Percentiles rank a stretch among this genome's conserved stretches.
Conservation (phyloP, 2,797 vertebrate species). For the Typhlichthys subterraneus region DNA sequence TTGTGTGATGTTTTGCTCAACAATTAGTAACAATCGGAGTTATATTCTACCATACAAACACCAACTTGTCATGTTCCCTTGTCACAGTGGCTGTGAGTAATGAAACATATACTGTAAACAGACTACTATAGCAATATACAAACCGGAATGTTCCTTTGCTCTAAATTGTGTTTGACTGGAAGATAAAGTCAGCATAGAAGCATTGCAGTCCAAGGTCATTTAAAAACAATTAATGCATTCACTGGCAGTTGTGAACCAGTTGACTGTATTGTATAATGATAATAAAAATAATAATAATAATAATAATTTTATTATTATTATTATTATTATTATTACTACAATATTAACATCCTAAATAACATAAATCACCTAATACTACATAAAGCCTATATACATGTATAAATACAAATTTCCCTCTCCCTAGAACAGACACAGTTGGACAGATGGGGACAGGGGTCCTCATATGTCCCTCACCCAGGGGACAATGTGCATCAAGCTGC, state of each 20-base stretch:
- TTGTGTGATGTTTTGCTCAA: conserved; percentile 16
- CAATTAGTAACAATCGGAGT: conserved; percentile 23
- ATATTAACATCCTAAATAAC: no score
- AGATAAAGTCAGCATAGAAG: neutral
- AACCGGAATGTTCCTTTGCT: neutral
- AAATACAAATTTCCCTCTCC: conserved; percentile 37
- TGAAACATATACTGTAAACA: no score
- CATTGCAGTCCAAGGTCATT: conserved; percentile 32
- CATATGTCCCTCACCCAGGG: conserved; percentile 69
- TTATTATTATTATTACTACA: conserved; percentile 21
- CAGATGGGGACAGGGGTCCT: conserved; percentile 77
- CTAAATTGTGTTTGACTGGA: no score
- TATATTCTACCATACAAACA: conserved; percentile 4
- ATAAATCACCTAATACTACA: neutral
- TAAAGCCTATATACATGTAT: neutral
- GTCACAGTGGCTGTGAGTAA: no score
- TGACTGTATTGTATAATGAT: neutral
- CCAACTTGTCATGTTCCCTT: neutral
- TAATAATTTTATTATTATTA: conserved; percentile 13
- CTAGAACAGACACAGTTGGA: conserved; percentile 52
- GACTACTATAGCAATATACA: no score
- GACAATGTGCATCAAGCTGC: conserved; percentile 76
- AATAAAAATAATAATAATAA: conserved; percentile 14
- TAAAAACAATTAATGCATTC: conserved; percentile 16
- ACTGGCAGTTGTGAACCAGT: neutral